Conservation (phyloP, 1,140 invertebrate genomes). For the Hycleus cichorii region DNA sequence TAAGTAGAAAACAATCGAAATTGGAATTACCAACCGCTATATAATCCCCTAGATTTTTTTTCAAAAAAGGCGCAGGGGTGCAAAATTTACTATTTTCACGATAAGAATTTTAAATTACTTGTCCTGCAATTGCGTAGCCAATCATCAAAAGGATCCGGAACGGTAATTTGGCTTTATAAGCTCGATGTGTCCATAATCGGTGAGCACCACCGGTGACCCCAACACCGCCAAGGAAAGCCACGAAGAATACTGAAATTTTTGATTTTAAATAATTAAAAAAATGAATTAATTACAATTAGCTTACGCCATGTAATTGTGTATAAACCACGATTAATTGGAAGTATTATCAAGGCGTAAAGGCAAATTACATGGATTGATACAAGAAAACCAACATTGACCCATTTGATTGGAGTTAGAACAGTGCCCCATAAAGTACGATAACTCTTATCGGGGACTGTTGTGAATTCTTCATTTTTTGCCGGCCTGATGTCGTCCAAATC, state of each 20-base stretch:
- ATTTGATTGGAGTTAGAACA: constrained; percentile 17
- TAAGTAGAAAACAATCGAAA: too few species aligned
- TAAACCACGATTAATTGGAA: background rate
- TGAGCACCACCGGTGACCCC: constrained; percentile 69
- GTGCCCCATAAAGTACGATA: background rate
- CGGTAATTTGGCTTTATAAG: constrained; percentile 60
- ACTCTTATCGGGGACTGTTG: background rate
- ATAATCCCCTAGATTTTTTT: too few species aligned
- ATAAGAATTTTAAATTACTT: constrained; percentile 38
- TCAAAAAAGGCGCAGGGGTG: too few species aligned
- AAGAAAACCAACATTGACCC: constrained; percentile 8
- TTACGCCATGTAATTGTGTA: too few species aligned
- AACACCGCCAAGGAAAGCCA: constrained; percentile 50
- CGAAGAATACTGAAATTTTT: constrained; percentile 42
- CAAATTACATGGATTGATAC: background rate
- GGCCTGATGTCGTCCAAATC: background rate
- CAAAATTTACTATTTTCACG: background rate
- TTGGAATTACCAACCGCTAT: too few species aligned
- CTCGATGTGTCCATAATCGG: constrained; percentile 59
- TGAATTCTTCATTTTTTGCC: background rate
- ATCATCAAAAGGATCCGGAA: constrained; percentile 59
- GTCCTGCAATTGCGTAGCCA: constrained; percentile 71
- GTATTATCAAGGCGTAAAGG: background rate
- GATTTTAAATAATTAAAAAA: too few species aligned
- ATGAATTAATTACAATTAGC: too few species aligned